A percentile compares a stretch with the other conserved stretches of the same genome.
Conservation (phyloP, 2,113 vertebrate genomes). For the Pholis gunnellus region DNA sequence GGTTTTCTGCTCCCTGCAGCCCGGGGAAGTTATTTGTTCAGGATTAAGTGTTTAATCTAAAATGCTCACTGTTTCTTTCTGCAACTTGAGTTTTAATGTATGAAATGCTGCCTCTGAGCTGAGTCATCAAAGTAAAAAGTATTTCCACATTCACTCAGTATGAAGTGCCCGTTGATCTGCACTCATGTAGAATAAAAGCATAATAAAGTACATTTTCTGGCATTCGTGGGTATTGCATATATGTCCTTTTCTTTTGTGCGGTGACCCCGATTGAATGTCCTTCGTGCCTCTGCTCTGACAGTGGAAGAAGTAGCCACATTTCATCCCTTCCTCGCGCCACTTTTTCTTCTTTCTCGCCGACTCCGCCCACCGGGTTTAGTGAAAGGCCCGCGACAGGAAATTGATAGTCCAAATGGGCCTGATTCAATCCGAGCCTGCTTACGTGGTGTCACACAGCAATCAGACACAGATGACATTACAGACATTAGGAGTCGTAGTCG, state of each 20-base stretch:
- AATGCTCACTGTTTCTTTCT: neutral
- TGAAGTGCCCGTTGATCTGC: neutral
- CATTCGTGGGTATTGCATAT: neutral
- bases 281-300: neutral
- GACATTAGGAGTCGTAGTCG: conserved; percentile 44
- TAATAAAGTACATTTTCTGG: neutral
- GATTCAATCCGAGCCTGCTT: conserved; percentile 66
- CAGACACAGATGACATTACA: conserved; percentile 69
- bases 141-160: neutral
- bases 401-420: conserved; percentile 61
- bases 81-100: conserved; percentile 2
- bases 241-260: neutral
- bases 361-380: conserved; percentile 35
- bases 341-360: neutral
- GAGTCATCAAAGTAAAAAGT: neutral
- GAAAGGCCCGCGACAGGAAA: conserved; percentile 62
- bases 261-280: neutral
- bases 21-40: neutral
- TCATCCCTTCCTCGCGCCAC: neutral
- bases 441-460: conserved; percentile 59
- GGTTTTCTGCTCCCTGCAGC: conserved; percentile 16
- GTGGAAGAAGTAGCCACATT: neutral
- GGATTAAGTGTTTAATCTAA: neutral
- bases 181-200: neutral
- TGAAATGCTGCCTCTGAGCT: neutral